Base-by-base conservation (phyloP, 2,113 vertebrate species). In the Emydocephalus ijimae region DNA sequence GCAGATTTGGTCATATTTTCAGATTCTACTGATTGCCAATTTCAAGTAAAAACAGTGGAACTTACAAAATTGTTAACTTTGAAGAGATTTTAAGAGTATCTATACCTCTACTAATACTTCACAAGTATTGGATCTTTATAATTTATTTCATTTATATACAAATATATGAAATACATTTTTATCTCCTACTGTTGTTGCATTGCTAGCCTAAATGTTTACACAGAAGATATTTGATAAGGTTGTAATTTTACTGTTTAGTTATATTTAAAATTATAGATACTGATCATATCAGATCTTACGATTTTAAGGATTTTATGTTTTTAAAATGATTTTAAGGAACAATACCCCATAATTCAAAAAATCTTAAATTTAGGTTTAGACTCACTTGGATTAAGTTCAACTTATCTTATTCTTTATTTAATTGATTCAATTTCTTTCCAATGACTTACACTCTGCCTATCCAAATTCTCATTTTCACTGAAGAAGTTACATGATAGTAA, bases 181-280 rank as follows among this genome's bases (percentile, higher is more conserved):
- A 34, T 9, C 74, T 39, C 34, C 34, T 39, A 81, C 34, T 39
- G 15, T 81, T 20, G 34, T 39, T 81, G 34, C 69, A 54, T 96
- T 95, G 95, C 96, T 96, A 95, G 96, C 95, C 95, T 69, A n/a
- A 69, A n/a, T n/a, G 12, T 34, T 5, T 89, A 61, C 92, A 85
- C 69, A 0, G 88, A 91, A 85, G 91, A 74, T 81, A 87, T 94
- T 95, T 96, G 54, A 90, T 93, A 92, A 93, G 23, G 50, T 90
- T 93, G 94, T 81, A 39, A 54, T 94, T 88, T 20, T 94, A 90
- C 89, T 94, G 95, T 92, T 93, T 96, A 95, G 94, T 94, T 95
- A 95, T 93, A 86, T 94, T 96, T 96, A 88, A 95, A 93, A 94
- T 95, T 94, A 94, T 90, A 85, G 54, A 87, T 92, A 88, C 52